A percentile compares a stretch with the other conserved stretches of the same genome.
These are phyloP conservation scores for Yponomeuta plumbellus DNA, from an alignment of 2,888 invertebrate genomes.

Conservation along the genomic window DNA sequence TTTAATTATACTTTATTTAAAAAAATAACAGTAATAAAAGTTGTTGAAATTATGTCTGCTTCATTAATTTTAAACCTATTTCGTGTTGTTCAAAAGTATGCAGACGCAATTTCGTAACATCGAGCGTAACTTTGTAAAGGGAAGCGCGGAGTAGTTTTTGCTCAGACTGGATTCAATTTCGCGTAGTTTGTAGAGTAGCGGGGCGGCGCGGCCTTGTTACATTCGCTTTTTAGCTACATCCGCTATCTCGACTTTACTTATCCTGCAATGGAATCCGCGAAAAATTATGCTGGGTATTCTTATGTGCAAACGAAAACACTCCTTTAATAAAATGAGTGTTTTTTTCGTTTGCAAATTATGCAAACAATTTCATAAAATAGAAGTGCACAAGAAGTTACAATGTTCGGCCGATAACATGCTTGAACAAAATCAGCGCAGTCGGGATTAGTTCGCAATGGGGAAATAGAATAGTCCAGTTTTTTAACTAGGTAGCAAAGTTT, in stretches of 20 bases:
- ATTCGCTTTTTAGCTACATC: constrained; percentile 22
- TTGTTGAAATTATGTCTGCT: constrained; percentile 26
- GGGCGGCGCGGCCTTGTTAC: constrained; percentile 37
- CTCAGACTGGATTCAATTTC: constrained; percentile 47
- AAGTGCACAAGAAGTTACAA: background rate
- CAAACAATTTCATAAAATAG: background rate
- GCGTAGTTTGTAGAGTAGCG: constrained; percentile 36
- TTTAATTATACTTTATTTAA: constrained; percentile 24
- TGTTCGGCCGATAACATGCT: no score
- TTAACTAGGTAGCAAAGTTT: no score
- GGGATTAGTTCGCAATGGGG: no score
- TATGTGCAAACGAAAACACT: background rate
- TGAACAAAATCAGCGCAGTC: no score
- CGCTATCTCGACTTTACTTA: background rate
- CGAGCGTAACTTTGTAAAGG: constrained; percentile 21
- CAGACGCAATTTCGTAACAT: background rate
- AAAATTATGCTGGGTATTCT: background rate
- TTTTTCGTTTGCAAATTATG: background rate
- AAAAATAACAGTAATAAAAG: constrained; percentile 29
- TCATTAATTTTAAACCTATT: background rate
- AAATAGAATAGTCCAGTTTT: no score
- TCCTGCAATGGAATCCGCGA: background rate
- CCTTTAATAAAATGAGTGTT: no score
- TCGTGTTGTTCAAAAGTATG: background rate
- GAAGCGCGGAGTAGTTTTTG: constrained; percentile 32